Base-by-base conservation (phyloP, 2,797 vertebrate species). In the Tragelaphus oryx region DNA sequence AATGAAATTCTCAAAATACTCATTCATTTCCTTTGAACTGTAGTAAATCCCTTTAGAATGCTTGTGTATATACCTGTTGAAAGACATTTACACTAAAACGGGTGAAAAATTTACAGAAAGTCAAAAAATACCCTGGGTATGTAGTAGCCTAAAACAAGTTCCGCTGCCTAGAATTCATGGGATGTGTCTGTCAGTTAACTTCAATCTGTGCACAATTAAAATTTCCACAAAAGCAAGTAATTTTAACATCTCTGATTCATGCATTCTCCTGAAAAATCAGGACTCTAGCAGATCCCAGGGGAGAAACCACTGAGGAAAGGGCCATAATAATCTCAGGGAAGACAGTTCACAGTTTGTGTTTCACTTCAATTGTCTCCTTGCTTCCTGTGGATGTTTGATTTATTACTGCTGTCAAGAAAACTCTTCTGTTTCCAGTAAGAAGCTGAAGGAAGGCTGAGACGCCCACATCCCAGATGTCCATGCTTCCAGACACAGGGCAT, bases 361-460 rank as follows among this genome's bases (percentile, higher is more conserved):
- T 96, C 94, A 85, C 95, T 97, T 94, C 91, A 87, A 54, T 84
- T 96, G 96, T 94, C 95, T 96, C n/a, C 91, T 95, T 95, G 92
- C 90, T 98, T 97, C 97, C 97, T 97, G 95, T 86, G 90, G 93
- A 96, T 85, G 95, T 13, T 84, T 98, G 97, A 98, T 97, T 97
- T 97, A 97, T 97, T 95, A 81, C 46, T 92, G 89, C 93, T 97
- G 93, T 97, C 96, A 97, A 94, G 76, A 96, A 96, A 79, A 55
- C 44, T 81, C 86, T 85, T 96, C 87, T 74, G 79, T 95, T 98
- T 98, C 96, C 96, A 97, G 95, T 68, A 96, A 97, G 91, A 97
- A 95, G 91, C 28, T 97, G 68, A 96, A 94, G 84, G 89, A 89
- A 97, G 87, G 46, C 95, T 97, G 88, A 97, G 75, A 92, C 18